Evolutionary conservation across 2,888 invertebrate species (phyloP).

Genomic region (Caprella mutica): DNA sequence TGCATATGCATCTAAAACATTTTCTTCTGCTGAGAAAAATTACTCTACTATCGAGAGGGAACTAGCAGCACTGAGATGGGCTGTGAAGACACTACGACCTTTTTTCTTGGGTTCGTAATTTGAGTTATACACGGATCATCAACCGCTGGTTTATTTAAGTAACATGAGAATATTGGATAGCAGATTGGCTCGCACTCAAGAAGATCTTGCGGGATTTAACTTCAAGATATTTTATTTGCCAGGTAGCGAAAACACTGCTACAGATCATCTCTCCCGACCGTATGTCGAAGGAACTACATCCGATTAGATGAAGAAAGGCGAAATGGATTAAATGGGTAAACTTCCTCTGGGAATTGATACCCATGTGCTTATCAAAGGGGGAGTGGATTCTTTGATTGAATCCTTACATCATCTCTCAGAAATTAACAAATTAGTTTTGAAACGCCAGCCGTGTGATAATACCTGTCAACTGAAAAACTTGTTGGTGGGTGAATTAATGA

Average conservation of each 20-base stretch:
- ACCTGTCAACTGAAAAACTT: too few relatives aligned
- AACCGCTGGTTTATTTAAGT: not conserved
- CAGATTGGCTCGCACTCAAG: not conserved
- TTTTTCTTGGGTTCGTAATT: not conserved
- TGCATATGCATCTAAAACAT: not conserved
- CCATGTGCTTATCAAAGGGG: too few relatives aligned
- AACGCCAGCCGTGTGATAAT: too few relatives aligned
- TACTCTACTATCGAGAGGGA: not conserved
- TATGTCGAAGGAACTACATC: too few relatives aligned
- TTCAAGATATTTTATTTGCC: not conserved
- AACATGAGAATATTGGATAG: not conserved
- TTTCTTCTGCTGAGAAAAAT: not conserved
- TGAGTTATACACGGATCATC: not conserved
- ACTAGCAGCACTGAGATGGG: not conserved
- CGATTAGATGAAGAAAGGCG: too few relatives aligned
- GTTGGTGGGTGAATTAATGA: too few relatives aligned
- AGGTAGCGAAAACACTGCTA: not conserved
- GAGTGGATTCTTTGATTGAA: too few relatives aligned
- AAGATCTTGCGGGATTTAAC: not conserved
- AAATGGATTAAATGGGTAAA: too few relatives aligned
- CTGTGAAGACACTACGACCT: not conserved
- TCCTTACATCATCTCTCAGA: too few relatives aligned
- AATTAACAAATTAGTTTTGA: too few relatives aligned
- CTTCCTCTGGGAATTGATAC: too few relatives aligned
- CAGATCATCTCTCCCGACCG: not conserved